Evolutionary conservation across 2,113 vertebrate genomes (phyloP).

Genomic region (Antigone vipio): DNA sequence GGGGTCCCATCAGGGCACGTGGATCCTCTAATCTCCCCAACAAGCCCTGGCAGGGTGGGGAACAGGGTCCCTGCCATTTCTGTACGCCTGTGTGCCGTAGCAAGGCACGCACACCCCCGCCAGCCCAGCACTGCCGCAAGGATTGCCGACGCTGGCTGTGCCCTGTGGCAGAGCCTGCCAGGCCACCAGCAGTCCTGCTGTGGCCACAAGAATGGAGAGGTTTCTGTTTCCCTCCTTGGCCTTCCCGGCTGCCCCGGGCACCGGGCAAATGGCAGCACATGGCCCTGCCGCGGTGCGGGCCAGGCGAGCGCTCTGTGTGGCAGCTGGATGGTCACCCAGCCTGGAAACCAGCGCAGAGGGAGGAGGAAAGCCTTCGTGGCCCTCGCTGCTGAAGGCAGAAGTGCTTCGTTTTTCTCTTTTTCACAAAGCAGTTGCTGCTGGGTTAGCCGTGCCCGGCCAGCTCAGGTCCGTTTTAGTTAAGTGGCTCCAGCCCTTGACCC

Average conservation of each 20-base stretch:
- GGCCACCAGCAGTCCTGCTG: not conserved
- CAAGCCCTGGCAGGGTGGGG: not conserved
- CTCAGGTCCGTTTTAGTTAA: not conserved
- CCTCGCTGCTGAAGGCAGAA: not conserved
- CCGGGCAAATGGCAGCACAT: not conserved
- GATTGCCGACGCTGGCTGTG: not conserved
- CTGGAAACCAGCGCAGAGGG: not conserved
- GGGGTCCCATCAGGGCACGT: not conserved
- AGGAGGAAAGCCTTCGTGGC: not conserved
- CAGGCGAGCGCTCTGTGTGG: not conserved
- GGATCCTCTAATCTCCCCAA: not conserved
- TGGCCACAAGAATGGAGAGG: accelerated
- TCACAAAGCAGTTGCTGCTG: not conserved
- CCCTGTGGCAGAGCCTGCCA: not conserved
- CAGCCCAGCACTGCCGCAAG: slow-evolving; percentile 26
- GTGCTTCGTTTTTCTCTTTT: not conserved
- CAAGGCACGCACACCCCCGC: not conserved
- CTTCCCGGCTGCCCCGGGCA: not conserved
- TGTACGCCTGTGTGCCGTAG: not conserved
- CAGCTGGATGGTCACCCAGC: not conserved
- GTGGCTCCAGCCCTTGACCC: not conserved
- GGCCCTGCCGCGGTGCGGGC: not conserved
- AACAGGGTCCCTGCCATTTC: not conserved
- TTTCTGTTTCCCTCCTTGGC: not conserved
- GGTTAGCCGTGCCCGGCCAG: not conserved